Evolutionary conservation across 2,797 vertebrate species (phyloP), one percentile per base, ranked within the genome.

Genomic region (Lepilemur septentrionalis): DNA sequence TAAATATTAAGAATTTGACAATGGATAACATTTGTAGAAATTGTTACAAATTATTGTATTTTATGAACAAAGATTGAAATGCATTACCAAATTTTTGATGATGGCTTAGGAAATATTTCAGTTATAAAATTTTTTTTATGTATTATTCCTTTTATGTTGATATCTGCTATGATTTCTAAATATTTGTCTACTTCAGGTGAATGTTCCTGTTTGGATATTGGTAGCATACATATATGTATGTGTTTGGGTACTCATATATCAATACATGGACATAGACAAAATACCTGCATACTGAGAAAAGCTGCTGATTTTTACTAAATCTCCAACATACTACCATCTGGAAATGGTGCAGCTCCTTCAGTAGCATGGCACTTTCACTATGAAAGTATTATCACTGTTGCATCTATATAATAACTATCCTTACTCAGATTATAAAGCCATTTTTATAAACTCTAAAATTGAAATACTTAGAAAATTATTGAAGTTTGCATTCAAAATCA

Each of bases 91-190:
- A 48, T 94, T 57, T 97, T 93, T 96, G 50, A 93, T 79, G 86
- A 90, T 92, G 32, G 15, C 55, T 96, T 91, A 63, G 84, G 79
- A 98, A 98, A 90, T 96, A 96, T 89, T 97, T 98, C 75, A 96
- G 18, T 95, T 89, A 91, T 61, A 61, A 61, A 30, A 61, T 12
- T 61, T 65, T 65, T 61, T 61, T 61, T 12, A 61, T 61, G 12
- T 61, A 12, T 30, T 30, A 13, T 61, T 30, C 59, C 59, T 61
- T 25, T 30, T 61, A 30, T 61, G 25, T 61, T 65, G 14, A 65
- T 65, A 65, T n/a, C 30, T 32, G 13, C 13, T 65, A 12, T 28
- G 30, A 65, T n/a, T 65, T 32, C 61, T 17, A 32, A 65, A 65
- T 65, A 65, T 32, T 14, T n/a, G 28, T 30, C 59, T 61, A 61